Evolutionary conservation across 2,888 invertebrate species (phyloP).

Genomic region (Argyra leucocephala): DNA sequence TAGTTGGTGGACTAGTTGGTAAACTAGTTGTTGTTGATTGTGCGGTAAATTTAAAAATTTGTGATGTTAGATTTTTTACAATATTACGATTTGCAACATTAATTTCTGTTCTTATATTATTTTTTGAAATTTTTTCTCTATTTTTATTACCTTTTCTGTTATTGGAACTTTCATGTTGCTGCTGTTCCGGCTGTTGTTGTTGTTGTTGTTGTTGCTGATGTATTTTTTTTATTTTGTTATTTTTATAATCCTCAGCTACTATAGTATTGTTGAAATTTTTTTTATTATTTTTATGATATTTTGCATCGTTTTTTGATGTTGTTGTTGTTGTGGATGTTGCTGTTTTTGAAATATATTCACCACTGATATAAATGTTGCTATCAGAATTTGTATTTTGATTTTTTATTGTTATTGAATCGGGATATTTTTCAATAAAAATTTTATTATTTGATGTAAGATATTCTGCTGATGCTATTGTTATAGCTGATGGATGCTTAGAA

Average conservation of each 20-base stretch:
- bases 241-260: conserved; percentile 17
- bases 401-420: conserved; percentile 18
- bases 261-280: neutral
- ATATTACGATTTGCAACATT: conserved; percentile 1
- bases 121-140: neutral
- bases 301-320: conserved; percentile 19
- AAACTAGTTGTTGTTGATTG: no score
- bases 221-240: conserved; percentile 20
- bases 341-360: conserved; percentile 22
- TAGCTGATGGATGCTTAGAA: conserved; percentile 39
- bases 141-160: conserved; percentile 9
- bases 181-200: neutral
- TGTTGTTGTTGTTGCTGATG: no score
- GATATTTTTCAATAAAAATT: conserved; percentile 19
- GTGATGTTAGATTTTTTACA: neutral
- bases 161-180: neutral
- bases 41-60: neutral
- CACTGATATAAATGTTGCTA: conserved; percentile 20
- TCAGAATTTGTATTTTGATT: conserved; percentile 12
- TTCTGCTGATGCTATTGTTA: conserved; percentile 39
- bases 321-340: neutral
- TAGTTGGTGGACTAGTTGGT: no score
- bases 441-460: conserved; percentile 34
- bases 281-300: conserved; percentile 4
- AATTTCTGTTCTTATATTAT: neutral